phyloP scores from a whole-genome alignment of 30 jellyfish, hydroid and myxozoan species.

The Mastigias papua region DNA sequence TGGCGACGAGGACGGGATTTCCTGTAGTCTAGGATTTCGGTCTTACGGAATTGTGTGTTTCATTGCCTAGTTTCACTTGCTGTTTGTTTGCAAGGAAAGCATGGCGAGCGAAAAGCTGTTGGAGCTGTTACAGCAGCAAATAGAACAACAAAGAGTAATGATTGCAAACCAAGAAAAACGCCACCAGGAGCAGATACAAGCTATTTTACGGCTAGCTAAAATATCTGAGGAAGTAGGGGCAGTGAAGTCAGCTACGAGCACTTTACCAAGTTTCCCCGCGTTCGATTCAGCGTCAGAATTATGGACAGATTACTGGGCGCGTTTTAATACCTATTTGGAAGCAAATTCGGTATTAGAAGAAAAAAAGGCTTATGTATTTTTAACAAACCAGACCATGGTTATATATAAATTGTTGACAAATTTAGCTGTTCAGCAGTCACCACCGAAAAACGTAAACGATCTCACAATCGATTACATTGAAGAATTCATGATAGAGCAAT shows the following conservation, averaged over 20 bases:
- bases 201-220: background rate
- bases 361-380: no score
- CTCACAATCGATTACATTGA: conserved; percentile 34
- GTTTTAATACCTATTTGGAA: background rate
- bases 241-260: background rate
- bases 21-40: background rate
- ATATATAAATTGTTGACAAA: conserved; percentile 17
- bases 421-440: conserved; percentile 13
- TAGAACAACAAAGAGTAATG: background rate
- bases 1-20: background rate
- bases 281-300: background rate
- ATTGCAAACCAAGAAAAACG: background rate
- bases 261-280: background rate
- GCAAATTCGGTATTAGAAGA: conserved; percentile 5
- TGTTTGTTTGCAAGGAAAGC: background rate
- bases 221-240: background rate
- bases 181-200: background rate
- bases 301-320: conserved; percentile 10
- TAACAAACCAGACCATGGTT: conserved; percentile 29
- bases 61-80: no score
- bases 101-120: background rate
- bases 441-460: conserved; percentile 32
- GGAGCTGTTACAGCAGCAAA: background rate
- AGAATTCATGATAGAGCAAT: conserved; percentile 30
- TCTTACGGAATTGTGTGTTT: background rate